Evolutionary conservation across 2,113 vertebrate species (phyloP).

Genomic region (Engystomops pustulosus): DNA sequence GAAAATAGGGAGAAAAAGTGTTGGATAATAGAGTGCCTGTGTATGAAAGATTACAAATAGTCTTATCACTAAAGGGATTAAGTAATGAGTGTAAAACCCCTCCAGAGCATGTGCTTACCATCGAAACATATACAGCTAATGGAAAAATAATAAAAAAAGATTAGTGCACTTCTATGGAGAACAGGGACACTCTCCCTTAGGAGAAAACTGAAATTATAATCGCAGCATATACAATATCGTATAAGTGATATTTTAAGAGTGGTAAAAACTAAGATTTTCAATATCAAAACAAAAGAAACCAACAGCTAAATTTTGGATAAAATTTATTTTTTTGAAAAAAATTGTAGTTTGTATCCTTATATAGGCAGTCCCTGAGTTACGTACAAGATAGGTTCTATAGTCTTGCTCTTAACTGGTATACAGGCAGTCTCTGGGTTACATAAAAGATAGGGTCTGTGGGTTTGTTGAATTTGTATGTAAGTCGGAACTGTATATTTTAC

Average conservation of each 20-base stretch:
- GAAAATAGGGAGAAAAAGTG: conserved; percentile 25
- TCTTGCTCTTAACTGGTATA: too few species aligned
- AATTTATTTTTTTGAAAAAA: too few species aligned
- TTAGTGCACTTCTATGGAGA: conserved; percentile 6
- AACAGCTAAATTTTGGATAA: not conserved
- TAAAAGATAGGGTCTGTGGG: too few species aligned
- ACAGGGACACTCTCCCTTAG: not conserved
- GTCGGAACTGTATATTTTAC: too few species aligned
- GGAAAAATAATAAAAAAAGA: not conserved
- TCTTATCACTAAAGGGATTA: conserved; percentile 44
- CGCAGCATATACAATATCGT: not conserved
- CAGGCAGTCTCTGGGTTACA: too few species aligned
- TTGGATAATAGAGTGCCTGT: conserved; percentile 39
- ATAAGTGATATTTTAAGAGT: not conserved
- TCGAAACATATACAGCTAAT: conserved; percentile 30
- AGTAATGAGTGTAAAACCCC: conserved; percentile 29
- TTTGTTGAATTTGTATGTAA: too few species aligned
- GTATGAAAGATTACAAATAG: conserved; percentile 46
- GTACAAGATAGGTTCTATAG: too few species aligned
- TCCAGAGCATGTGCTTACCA: conserved; percentile 16
- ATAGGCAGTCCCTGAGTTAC: too few species aligned
- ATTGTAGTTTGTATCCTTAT: too few species aligned
- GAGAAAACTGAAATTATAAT: not conserved
- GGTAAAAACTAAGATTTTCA: not conserved
- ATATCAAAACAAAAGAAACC: not conserved